These are phyloP conservation scores for Phytoseiulus persimilis DNA, from an alignment of 2,888 invertebrate species.

Conservation along the genomic window DNA sequence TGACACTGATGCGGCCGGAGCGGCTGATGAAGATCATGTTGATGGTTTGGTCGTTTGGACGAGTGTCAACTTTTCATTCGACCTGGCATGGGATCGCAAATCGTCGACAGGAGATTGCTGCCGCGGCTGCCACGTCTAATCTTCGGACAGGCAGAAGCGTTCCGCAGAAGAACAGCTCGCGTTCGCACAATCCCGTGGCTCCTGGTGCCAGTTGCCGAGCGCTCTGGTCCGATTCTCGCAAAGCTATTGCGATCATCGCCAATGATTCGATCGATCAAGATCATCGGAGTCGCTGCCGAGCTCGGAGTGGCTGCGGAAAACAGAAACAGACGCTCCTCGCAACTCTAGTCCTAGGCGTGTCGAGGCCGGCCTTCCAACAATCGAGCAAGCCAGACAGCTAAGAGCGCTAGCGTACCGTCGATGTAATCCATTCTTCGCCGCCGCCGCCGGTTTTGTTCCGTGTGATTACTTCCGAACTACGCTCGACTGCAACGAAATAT, in stretches of 20 bases:
- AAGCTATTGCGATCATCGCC: neutral
- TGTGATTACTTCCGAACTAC: neutral
- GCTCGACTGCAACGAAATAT: neutral
- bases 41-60: constrained; percentile 5
- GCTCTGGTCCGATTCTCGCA: neutral
- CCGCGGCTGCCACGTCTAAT: neutral
- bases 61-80: neutral
- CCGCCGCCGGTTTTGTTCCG: neutral
- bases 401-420: neutral
- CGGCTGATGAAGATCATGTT: neutral
- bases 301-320: neutral
- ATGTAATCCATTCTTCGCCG: neutral
- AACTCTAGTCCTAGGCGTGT: neutral
- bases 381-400: neutral
- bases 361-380: neutral
- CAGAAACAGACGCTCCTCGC: neutral
- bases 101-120: neutral
- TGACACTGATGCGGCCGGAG: neutral
- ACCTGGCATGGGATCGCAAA: neutral
- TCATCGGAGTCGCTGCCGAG: neutral
- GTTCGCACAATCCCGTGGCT: neutral
- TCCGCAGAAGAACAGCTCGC: neutral
- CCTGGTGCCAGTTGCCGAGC: neutral
- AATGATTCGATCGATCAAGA: neutral
- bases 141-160: neutral